A percentile compares a stretch with the other conserved stretches of the same genome.
phyloP scores from a whole-genome alignment of 2,888 invertebrate genomes.

The Ophioninae sp. region DNA sequence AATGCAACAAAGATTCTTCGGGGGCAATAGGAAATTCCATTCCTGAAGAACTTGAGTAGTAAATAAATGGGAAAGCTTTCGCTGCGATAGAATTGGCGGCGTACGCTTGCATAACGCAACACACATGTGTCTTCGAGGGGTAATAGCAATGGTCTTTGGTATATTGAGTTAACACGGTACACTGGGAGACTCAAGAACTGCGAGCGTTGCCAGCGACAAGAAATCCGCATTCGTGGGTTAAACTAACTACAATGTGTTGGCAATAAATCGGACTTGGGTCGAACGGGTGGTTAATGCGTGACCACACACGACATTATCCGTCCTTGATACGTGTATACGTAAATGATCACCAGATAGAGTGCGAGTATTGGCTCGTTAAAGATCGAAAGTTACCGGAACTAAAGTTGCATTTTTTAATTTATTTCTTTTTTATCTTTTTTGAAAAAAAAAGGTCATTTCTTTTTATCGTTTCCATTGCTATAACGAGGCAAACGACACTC shows the following conservation, averaged over 20 bases:
- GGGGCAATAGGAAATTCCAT: not conserved
- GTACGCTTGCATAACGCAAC: constrained; percentile 8
- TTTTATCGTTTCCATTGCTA: not conserved
- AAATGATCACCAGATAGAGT: constrained; percentile 6
- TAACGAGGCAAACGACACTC: not conserved
- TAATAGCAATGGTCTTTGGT: not conserved
- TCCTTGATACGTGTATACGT: constrained; percentile 43
- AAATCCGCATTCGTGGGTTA: constrained; percentile 29
- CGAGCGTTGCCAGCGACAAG: not conserved
- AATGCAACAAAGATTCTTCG: not conserved
- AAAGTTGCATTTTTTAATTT: constrained; percentile 35
- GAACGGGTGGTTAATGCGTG: constrained; percentile 7
- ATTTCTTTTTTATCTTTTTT: not conserved
- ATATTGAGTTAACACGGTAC: not conserved
- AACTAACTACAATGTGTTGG: not conserved
- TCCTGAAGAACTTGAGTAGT: not conserved
- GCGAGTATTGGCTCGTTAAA: constrained; percentile 6
- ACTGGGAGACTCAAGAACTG: not conserved
- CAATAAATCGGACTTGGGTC: not conserved
- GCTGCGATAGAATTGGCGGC: not conserved
- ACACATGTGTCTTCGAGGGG: not conserved
- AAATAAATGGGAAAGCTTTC: constrained; percentile 17
- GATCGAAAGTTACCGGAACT: constrained; percentile 59
- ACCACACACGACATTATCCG: constrained; percentile 16
- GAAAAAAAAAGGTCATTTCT: not conserved